Evolutionary conservation across 2,888 invertebrate genomes (phyloP), one percentile per base, ranked within the genome.

Genomic region (Tuberolachnus salignus): DNA sequence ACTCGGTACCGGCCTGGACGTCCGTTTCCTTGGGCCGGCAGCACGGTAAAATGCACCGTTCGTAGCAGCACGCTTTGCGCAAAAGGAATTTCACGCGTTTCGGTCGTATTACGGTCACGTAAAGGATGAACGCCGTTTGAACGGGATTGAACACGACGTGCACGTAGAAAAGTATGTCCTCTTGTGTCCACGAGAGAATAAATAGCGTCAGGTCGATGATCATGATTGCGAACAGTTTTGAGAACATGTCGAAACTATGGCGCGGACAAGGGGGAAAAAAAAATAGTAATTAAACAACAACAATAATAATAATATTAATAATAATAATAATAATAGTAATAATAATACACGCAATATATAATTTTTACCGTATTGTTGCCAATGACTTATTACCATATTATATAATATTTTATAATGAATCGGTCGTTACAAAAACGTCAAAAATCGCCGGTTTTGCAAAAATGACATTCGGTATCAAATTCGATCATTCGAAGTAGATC

Each of bases 31-130:
- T 84, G 8, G 86, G 86, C 74, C 86, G 85, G 83, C 89, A 89
- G 81, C 89, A 89, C 67, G 87, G 85, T 82, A 86, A 87, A 21
- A 86, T 82, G 81, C 87, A 87, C 80, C 85, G 85, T 49, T 90
- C 90, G 84, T 92, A 92, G 83, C 92, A 92, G 86, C 93, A 94
- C 73, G 92, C 91, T 86, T 94, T 94, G 81, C 91, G 89, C 66
- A 94, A 86, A 78, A 94, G 86, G 86, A 91, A 93, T 11, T 90
- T 91, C 1, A 94, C 94, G 84, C 94, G 92, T 81, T 91, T 90
- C 84, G 94, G 94, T 72, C 92, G 89, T 69, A 92, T 86, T 16
- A 94, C 89, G 83, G 94, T 93, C 71, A 93, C 89, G 83, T 94
- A 94, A 71, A 94, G 88, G 82, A 94, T 87, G 26, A 92, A 84